Conservation (phyloP, 23 tunicate genomes). For the Ciona savignyi region DNA sequence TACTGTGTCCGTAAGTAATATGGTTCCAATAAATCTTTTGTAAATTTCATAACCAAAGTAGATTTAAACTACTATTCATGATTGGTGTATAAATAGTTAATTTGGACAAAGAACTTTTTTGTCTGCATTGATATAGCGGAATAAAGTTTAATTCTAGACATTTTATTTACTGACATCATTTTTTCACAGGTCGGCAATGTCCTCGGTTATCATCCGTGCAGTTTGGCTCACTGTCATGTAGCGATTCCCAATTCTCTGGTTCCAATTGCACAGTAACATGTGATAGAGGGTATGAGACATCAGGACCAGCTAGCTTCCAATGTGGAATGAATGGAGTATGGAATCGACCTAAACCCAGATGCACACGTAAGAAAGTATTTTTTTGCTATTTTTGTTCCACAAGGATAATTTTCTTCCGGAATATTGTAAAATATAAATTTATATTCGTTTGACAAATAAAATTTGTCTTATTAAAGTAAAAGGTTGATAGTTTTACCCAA, state of each 20-base stretch:
- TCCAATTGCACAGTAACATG: constrained; percentile 47
- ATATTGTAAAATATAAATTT: not conserved
- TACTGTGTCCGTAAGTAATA: constrained; percentile 42
- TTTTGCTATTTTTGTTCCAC: no score
- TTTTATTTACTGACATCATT: no score
- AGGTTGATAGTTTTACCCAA: no score
- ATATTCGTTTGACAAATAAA: not conserved
- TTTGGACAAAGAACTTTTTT: no score
- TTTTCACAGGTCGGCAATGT: constrained; percentile 34
- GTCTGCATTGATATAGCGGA: no score
- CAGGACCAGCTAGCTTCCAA: constrained; percentile 6
- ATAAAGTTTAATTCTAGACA: not conserved
- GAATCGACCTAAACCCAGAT: constrained; percentile 19
- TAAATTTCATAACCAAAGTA: no score
- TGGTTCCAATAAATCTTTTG: no score
- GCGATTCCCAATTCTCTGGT: constrained; percentile 32
- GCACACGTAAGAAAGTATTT: constrained; percentile 35
- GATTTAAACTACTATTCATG: no score
- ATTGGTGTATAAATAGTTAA: no score
- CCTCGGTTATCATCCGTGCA: not conserved
- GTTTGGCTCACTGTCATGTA: constrained; percentile 36
- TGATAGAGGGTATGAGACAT: constrained; percentile 32
- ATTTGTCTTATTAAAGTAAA: not conserved
- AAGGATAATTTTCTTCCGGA: no score
- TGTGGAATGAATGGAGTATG: constrained; percentile 37